Base-by-base conservation (phyloP, 2,113 vertebrate species). In the Hoplias malabaricus region DNA sequence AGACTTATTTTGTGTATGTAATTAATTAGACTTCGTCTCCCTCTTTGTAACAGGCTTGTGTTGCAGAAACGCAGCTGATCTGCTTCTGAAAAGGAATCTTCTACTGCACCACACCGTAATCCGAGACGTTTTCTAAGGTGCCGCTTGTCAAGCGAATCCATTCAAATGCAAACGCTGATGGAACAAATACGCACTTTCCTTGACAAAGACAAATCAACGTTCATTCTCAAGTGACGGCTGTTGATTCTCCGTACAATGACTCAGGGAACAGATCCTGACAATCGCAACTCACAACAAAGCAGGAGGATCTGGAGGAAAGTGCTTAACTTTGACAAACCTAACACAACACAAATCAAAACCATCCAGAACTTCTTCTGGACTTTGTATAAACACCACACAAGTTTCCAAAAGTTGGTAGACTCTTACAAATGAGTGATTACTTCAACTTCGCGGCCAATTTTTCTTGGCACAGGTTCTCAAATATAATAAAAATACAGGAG, bases 1-100 rank as follows among this genome's bases (percentile, higher is more conserved):
- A 79, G 38, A 68, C 36, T 75, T 70, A 23, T 68, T 72, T 77
- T 68, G 46, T 57, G 50, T 43, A 11, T 73, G 46, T 84, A 73
- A 80, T 84, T 80, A 76, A 84, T 82, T 54, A 68, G 77, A 63
- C 69, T 65, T 70, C 63, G 27, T 38, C 16, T n/a, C 11, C 6
- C 34, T 40, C 29, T 62, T 71, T 68, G 27, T 27, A 42, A 65
- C 46, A 78, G 27, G 43, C 48, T 16, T 25, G 54, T 16, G 62
- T 50, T 63, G 48, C 63, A 59, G 12, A 79, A 56, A 69, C 36
- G 46, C 27, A 69, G 74, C 73, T 48, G 40, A 78, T 77, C 77
- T n/a, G 56, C 69, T 42, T 25, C 34, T 77, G 34, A 77, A 76
- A 48, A 50, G 14, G 66, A 5, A 74, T 13, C 61, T 33, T 19